Evolutionary conservation across 2,113 vertebrate species (phyloP).

Genomic region (Silurus glanis): DNA sequence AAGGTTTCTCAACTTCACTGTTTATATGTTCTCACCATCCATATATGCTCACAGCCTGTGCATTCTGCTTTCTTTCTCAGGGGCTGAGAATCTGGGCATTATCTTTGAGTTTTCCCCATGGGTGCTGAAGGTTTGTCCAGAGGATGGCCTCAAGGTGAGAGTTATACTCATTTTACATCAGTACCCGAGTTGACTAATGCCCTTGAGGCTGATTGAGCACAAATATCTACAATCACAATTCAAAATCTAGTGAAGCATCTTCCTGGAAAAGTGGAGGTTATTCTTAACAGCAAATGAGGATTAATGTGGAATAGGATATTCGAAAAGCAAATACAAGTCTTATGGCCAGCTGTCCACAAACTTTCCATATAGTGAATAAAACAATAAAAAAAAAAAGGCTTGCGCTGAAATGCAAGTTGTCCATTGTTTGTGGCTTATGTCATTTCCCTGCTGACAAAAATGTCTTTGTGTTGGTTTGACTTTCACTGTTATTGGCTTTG

Average conservation of each 20-base stretch:
- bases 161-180: neutral
- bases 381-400: neutral
- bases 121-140: constrained; percentile 92
- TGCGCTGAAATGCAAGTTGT: neutral
- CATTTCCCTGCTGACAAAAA: neutral
- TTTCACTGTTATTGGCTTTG: neutral
- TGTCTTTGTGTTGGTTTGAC: neutral
- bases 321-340: no score
- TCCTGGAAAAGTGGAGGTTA: no score
- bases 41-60: neutral
- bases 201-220: no score
- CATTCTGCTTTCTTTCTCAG: constrained; percentile 61
- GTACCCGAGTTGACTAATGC: no score
- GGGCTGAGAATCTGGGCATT: constrained; percentile 88
- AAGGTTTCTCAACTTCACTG: neutral
- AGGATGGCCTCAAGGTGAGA: constrained; percentile 91
- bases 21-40: neutral
- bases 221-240: no score
- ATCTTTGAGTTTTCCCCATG: constrained; percentile 95
- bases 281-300: no score
- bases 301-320: no score
- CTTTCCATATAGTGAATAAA: no score
- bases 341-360: no score
- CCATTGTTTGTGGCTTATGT: neutral
- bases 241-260: no score